Percentiles rank a stretch among this genome's conserved stretches.
phyloP scores from a whole-genome alignment of 2,797 vertebrate species.

The Meda fulgida region DNA sequence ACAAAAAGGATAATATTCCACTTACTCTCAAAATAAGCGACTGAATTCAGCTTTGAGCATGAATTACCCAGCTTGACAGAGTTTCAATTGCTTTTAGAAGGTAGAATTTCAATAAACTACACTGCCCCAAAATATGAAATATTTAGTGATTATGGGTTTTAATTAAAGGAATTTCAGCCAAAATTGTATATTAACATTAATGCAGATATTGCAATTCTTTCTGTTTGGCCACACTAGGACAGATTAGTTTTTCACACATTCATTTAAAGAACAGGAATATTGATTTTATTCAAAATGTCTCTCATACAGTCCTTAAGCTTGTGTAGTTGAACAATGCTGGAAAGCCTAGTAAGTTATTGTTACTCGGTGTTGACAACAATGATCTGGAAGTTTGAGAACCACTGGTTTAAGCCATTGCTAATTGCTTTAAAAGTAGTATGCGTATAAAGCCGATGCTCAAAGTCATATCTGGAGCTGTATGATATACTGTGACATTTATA shows the following conservation, averaged over 20 bases:
- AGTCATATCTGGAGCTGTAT: neutral
- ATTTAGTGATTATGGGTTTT: neutral
- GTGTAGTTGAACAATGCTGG: too few species aligned
- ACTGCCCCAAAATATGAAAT: neutral
- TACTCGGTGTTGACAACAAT: too few species aligned
- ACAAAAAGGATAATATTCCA: too few species aligned
- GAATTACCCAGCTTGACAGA: slow-evolving; percentile 4
- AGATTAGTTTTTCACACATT: neutral
- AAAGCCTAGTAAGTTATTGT: too few species aligned
- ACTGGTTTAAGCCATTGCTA: neutral
- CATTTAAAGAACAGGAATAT: neutral
- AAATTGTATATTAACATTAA: neutral
- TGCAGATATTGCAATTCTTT: neutral
- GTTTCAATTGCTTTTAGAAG: neutral
- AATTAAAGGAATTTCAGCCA: neutral
- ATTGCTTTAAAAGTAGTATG: neutral
- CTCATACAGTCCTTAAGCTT: neutral
- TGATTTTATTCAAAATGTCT: neutral
- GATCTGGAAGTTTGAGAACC: neutral
- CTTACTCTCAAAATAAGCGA: too few species aligned
- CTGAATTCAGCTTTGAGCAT: slow-evolving; percentile 1
- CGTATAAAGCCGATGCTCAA: neutral
- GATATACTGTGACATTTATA: slow-evolving; percentile 44
- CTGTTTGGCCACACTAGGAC: neutral
- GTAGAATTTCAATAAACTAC: neutral